Base-by-base conservation (phyloP, 2,888 invertebrate species). In the Acrobasis suavella region DNA sequence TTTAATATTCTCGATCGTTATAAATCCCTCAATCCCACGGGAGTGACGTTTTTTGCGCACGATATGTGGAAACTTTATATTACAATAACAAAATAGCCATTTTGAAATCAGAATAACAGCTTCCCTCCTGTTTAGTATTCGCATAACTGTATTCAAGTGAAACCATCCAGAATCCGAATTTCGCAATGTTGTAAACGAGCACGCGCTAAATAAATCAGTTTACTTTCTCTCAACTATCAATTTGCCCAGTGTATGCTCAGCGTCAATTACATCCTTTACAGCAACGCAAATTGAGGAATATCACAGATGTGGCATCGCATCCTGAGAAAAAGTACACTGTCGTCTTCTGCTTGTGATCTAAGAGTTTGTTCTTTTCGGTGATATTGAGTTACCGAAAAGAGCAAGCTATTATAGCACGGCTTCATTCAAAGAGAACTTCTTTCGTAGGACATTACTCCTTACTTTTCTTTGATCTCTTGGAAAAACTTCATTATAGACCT, bases 161-260 rank as follows among this genome's bases (percentile, higher is more conserved):
- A 85, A 85, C 78, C 32, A 32, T 32, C 74, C 80, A 76, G 81
- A 81, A 79, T 80, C 69, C 66, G 70, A 73, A 80, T 85, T 85
- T 82, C 83, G 74, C 78, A 84, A 80, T 77, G 76, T 79, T 72
- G 64, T 68, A 73, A 84, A 82, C 81, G 75, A 72, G 82, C 71
- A 71, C 81, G 77, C 66, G 80, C 76, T 82, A 84, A 85, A 78
- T 82, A 77, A 80, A 77, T 81, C 75, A 73, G 72, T 76, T 76
- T 74, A 78, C 86, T 85, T 83, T 88, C 85, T 81, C 81, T 78
- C 78, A 70, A 73, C 71, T 77, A 71, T 71, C 75, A 79, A 82
- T 85, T 83, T 75, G 75, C 74, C 74, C 76, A 70, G 69, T 72
- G 71, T 66, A 66, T 71, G 69, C 69, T 67, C 63, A 59, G 70